Conservation (phyloP, 2,797 vertebrate genomes). For the Chromis chromis region DNA sequence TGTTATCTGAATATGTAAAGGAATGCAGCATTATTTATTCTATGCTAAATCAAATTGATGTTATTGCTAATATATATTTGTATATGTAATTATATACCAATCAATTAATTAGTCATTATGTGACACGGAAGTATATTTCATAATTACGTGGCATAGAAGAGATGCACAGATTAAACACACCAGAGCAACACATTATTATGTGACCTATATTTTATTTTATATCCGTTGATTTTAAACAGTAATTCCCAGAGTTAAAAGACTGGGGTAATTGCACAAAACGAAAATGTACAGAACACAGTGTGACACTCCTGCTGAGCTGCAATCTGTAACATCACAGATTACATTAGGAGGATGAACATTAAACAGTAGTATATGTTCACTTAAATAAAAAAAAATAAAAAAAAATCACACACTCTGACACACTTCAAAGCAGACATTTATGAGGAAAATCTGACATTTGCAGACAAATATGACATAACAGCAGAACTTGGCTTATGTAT, state of each 20-base stretch:
- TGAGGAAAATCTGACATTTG: slow-evolving; percentile 51
- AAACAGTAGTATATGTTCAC: slow-evolving; percentile 4
- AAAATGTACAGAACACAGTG: no score
- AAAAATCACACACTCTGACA: slow-evolving; percentile 6
- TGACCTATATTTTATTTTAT: slow-evolving; percentile 10
- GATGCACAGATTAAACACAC: no score
- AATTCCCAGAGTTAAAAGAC: slow-evolving; percentile 1
- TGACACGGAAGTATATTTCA: background rate
- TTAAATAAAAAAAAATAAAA: no score
- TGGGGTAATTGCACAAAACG: background rate
- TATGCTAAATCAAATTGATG: background rate
- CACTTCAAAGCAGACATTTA: slow-evolving; percentile 18
- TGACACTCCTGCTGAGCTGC: background rate
- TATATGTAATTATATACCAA: no score
- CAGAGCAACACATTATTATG: background rate
- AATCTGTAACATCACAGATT: slow-evolving; percentile 15
- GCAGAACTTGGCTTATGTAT: slow-evolving; percentile 80
- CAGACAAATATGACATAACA: slow-evolving; percentile 37
- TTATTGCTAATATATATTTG: background rate
- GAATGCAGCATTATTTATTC: background rate
- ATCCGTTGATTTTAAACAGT: background rate
- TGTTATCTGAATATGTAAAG: slow-evolving; percentile 25
- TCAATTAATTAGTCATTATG: background rate
- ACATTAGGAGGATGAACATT: background rate
- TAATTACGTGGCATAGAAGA: background rate